Conservation (phyloP, 2,888 invertebrate genomes). For the Spisula subtruncata region DNA sequence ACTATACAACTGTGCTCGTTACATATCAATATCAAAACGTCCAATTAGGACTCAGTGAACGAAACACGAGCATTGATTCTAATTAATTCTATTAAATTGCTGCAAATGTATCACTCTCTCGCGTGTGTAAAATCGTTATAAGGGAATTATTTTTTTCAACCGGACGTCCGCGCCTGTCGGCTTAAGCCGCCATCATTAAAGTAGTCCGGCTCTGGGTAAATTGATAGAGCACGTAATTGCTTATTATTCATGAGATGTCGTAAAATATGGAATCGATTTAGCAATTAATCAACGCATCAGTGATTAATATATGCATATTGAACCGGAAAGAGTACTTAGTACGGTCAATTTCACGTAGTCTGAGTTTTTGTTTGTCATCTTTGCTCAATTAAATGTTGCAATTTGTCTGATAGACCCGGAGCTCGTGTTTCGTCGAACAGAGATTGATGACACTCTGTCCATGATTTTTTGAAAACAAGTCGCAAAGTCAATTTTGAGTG, state of each 20-base stretch:
- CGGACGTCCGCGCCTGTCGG: neutral
- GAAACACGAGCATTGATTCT: neutral
- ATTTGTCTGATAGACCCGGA: too few species aligned
- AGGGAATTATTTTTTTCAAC: constrained; percentile 13
- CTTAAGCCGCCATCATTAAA: neutral
- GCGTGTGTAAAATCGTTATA: neutral
- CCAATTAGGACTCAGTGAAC: neutral
- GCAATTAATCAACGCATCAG: neutral
- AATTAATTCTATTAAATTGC: constrained; percentile 14
- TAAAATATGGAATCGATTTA: constrained; percentile 9
- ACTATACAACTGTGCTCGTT: neutral
- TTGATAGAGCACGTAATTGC: neutral
- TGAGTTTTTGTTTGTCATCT: neutral
- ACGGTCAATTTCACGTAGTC: neutral
- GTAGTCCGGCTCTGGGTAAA: neutral
- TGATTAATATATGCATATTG: constrained; percentile 19
- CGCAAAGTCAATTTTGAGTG: too few species aligned
- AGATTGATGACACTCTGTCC: too few species aligned
- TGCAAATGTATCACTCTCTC: neutral
- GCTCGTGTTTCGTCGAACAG: too few species aligned
- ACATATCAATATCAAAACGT: neutral
- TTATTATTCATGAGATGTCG: constrained; percentile 8
- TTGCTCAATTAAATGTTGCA: too few species aligned
- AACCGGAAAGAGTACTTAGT: constrained; percentile 11
- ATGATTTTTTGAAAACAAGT: too few species aligned